Percentiles rank a stretch among this genome's conserved stretches.
Conservation (phyloP, 2,888 invertebrate genomes). For the Limnephilus lunatus region DNA sequence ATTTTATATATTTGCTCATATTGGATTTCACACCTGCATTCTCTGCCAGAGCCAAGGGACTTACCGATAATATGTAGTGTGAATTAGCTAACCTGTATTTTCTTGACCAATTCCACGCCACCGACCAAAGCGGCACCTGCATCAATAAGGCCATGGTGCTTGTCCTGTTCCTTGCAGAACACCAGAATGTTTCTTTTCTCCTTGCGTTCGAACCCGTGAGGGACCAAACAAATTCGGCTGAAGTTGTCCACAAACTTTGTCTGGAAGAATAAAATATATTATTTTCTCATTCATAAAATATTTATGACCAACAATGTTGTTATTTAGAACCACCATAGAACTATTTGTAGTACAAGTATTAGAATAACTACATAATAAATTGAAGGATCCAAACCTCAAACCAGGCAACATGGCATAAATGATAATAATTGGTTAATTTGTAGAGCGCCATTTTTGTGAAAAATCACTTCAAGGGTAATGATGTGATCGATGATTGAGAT, state of each 20-base stretch:
- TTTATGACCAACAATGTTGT: too few relatives aligned
- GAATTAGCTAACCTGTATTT: constrained; percentile 79
- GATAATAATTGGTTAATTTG: too few relatives aligned
- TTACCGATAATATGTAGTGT: background rate
- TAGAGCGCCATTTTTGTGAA: too few relatives aligned
- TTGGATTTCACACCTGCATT: too few relatives aligned
- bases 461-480: too few relatives aligned
- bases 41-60: too few relatives aligned
- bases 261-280: constrained; percentile 70
- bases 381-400: too few relatives aligned
- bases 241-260: constrained; percentile 85
- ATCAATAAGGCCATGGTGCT: constrained; percentile 78
- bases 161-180: constrained; percentile 83
- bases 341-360: background rate
- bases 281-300: background rate
- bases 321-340: background rate
- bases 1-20: too few relatives aligned
- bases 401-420: too few relatives aligned
- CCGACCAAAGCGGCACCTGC: constrained; percentile 87
- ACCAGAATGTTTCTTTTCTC: constrained; percentile 84
- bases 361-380: too few relatives aligned
- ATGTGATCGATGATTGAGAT: too few relatives aligned
- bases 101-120: constrained; percentile 85
- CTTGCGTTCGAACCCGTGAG: constrained; percentile 83
- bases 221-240: constrained; percentile 80